phyloP scores from a whole-genome alignment of 2,888 invertebrate genomes.

The Nomada fabriciana region DNA sequence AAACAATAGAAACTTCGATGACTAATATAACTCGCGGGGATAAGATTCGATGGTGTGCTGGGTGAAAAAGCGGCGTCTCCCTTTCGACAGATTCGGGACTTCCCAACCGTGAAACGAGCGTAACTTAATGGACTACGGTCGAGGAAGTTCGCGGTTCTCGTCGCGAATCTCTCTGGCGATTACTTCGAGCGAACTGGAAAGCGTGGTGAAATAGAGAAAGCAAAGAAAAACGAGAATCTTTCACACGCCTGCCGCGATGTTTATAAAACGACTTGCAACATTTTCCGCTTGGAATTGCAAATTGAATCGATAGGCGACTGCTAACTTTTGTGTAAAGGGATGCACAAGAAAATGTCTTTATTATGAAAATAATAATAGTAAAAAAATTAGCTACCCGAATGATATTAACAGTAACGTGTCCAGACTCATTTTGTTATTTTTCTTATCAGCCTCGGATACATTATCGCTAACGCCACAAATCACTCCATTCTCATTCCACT shows the following conservation, averaged over 20 bases:
- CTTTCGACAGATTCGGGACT: constrained; percentile 43
- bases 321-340: no score
- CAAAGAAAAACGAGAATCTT: constrained; percentile 8
- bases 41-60: constrained; percentile 24
- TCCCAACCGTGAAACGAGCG: constrained; percentile 52
- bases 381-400: no score
- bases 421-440: no score
- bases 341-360: no score
- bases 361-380: no score
- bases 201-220: background rate
- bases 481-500: no score
- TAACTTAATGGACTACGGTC: constrained; percentile 55
- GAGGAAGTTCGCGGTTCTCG: constrained; percentile 40
- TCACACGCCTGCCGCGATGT: background rate
- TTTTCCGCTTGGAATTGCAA: no score
- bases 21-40: constrained; percentile 52
- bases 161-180: constrained; percentile 26
- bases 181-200: constrained; percentile 23
- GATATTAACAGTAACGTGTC: no score
- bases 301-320: no score
- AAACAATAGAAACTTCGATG: constrained; percentile 55
- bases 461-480: no score
- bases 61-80: constrained; percentile 43
- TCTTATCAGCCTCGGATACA: no score
- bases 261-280: background rate